A percentile compares a stretch with the other conserved stretches of the same genome.
Evolutionary conservation across 2,888 invertebrate species (phyloP).

Genomic region (Lycophotia porphyrea): DNA sequence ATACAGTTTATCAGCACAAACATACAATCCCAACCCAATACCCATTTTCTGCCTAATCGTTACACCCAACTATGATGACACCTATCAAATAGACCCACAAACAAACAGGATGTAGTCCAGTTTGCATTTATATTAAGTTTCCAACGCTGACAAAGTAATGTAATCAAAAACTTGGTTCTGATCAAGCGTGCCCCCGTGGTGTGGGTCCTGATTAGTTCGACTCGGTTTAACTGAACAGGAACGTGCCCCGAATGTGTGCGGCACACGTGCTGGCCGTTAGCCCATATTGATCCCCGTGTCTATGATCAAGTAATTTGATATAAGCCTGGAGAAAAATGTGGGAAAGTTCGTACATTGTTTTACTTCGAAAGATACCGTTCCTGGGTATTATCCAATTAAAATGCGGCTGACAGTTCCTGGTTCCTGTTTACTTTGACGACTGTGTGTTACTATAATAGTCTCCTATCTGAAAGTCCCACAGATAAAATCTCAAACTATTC

Average conservation of each 20-base stretch:
- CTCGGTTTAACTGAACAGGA: slow-evolving; percentile 62
- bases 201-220: slow-evolving; percentile 71
- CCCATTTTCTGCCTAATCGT: slow-evolving; percentile 15
- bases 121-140: slow-evolving; percentile 60
- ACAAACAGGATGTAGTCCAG: slow-evolving; percentile 39
- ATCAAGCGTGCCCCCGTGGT: slow-evolving; percentile 48
- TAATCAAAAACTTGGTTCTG: slow-evolving; percentile 65
- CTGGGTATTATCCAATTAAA: not conserved
- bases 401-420: not conserved
- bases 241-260: slow-evolving; percentile 71
- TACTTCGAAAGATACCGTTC: not conserved
- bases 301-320: slow-evolving; percentile 60
- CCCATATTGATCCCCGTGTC: slow-evolving; percentile 57
- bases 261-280: slow-evolving; percentile 63
- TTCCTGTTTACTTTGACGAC: not conserved
- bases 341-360: slow-evolving; percentile 16
- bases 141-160: slow-evolving; percentile 55
- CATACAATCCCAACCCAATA: slow-evolving; percentile 22
- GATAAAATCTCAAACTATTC: slow-evolving; percentile 9
- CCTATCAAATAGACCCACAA: slow-evolving; percentile 37
- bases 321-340: slow-evolving; percentile 40
- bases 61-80: slow-evolving; percentile 26
- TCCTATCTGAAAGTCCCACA: not conserved
- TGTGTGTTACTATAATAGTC: not conserved
- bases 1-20: not conserved